Base-by-base conservation (phyloP, 2,888 invertebrate genomes). In the Stenichneumon culpator region DNA sequence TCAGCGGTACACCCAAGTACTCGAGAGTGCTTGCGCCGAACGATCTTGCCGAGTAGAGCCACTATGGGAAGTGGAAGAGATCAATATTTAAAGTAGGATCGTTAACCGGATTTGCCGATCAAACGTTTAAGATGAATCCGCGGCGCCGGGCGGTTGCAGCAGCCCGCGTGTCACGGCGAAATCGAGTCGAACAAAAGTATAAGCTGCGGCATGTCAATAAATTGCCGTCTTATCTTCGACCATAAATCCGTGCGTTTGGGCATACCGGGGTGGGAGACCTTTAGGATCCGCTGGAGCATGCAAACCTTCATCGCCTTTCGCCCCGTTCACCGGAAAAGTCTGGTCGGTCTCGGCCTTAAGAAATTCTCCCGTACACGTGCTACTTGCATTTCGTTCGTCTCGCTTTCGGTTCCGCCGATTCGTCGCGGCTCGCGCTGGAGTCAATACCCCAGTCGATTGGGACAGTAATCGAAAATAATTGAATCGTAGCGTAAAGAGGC, bases 201-300 rank as follows among this genome's bases (percentile, higher is more conserved):
- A 11, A 7, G 19, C 25, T 70, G 86, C 68, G 74, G 82, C 22
- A 52, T 89, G 86, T 88, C 90, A 87, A 91, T 91, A 91, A 91
- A 91, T 57, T 91, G 89, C 74, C 70, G 67, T 60, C 83, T 89
- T 91, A 91, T 91, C 91, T 75, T 22, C 9, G 44, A 65, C 83
- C 89, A 90, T 91, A 91, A 91, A 91, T 91, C 81, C 86, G 25
- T 68, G 69, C 81, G 68, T 28, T 79, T 11, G 7, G 57, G 63
- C 47, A 73, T 44, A 19, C 72, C 52, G 6, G 60, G 52, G 25
- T 57, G 57, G 57, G 57, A 65, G 72, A 80, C 87, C 89, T 90
- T 91, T 91, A 89, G 85, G 86, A 68, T 84, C 86, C 90, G 89
- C 87, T 86, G 89, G 86, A 90, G 87, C 91, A 90, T 91, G 89